These are phyloP conservation scores for Xiphophorus couchianus DNA, from an alignment of 2,113 vertebrate genomes.

Conservation along the genomic window DNA sequence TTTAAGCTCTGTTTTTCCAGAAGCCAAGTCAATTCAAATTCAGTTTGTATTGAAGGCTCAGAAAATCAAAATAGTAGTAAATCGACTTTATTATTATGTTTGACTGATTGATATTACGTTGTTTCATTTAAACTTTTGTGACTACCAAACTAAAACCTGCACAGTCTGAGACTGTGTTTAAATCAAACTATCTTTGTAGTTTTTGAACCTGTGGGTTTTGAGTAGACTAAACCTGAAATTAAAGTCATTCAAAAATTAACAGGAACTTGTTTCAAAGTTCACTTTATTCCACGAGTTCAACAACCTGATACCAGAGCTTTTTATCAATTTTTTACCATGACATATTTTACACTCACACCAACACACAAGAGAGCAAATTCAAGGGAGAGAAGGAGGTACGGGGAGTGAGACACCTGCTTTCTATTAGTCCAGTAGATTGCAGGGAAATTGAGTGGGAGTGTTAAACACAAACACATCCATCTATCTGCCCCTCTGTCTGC, in stretches of 20 bases:
- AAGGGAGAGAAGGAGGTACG: constrained; percentile 7
- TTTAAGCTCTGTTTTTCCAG: neutral
- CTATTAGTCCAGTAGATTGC: constrained; percentile 71
- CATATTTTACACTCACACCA: constrained; percentile 18
- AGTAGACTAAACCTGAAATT: constrained; percentile 11
- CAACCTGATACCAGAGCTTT: constrained; percentile 16
- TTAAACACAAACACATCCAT: constrained; percentile 75
- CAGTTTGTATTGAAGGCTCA: neutral
- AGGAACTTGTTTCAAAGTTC: constrained; percentile 24
- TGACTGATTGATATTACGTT: neutral
- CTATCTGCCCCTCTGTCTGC: constrained; percentile 63
- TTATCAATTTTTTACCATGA: constrained; percentile 6
- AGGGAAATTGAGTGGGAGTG: constrained; percentile 73
- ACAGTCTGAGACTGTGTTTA: neutral
- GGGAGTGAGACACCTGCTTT: constrained; percentile 67
- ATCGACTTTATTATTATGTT: neutral
- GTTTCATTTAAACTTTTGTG: neutral
- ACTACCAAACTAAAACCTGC: neutral
- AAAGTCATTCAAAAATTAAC: constrained; percentile 14
- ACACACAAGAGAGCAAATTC: neutral
- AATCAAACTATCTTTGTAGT: neutral
- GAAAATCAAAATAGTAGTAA: neutral
- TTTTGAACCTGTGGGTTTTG: neutral
- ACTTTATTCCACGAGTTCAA: constrained; percentile 19
- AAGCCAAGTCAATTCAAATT: neutral